phyloP scores from a whole-genome alignment of 2,797 vertebrate species.

The Danio albolineatus region DNA sequence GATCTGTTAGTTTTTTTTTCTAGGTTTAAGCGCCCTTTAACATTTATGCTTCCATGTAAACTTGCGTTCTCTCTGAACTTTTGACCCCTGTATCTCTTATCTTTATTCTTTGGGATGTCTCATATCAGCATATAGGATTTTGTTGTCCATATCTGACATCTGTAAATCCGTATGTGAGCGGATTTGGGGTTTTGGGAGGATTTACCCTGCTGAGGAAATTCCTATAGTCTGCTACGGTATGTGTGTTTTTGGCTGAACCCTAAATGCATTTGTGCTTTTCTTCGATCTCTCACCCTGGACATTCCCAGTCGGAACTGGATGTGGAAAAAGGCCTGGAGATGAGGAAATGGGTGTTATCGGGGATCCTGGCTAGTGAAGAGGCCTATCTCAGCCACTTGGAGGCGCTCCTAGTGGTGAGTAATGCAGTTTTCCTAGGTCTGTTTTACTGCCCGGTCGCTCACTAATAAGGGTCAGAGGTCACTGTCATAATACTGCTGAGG shows the following conservation, averaged over 20 bases:
- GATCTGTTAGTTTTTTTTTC: not conserved
- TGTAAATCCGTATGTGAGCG: not conserved
- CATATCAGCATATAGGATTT: constrained; percentile 4
- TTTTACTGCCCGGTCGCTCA: constrained; percentile 5
- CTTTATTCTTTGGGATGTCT: constrained; percentile 6
- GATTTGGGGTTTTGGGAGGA: constrained; percentile 11
- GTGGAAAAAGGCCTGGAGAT: constrained; percentile 97
- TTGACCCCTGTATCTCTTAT: not conserved
- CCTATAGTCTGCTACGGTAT: constrained; percentile 5
- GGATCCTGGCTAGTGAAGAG: constrained; percentile 95
- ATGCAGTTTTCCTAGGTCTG: not conserved
- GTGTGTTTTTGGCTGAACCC: constrained; percentile 28
- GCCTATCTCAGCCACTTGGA: constrained; percentile 95
- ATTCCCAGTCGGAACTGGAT: constrained; percentile 88
- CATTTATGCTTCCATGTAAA: not conserved
- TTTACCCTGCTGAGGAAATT: constrained; percentile 4
- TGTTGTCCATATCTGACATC: not conserved
- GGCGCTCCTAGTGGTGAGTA: constrained; percentile 91
- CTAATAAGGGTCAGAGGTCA: constrained; percentile 18
- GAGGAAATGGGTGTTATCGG: constrained; percentile 98
- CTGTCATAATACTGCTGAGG: constrained; percentile 7
- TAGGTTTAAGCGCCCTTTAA: not conserved
- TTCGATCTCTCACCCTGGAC: constrained; percentile 3
- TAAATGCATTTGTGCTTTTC: constrained; percentile 12
- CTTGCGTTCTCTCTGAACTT: not conserved